Evolutionary conservation across 2,113 vertebrate genomes (phyloP).

Genomic region (Serilophus lunatus): DNA sequence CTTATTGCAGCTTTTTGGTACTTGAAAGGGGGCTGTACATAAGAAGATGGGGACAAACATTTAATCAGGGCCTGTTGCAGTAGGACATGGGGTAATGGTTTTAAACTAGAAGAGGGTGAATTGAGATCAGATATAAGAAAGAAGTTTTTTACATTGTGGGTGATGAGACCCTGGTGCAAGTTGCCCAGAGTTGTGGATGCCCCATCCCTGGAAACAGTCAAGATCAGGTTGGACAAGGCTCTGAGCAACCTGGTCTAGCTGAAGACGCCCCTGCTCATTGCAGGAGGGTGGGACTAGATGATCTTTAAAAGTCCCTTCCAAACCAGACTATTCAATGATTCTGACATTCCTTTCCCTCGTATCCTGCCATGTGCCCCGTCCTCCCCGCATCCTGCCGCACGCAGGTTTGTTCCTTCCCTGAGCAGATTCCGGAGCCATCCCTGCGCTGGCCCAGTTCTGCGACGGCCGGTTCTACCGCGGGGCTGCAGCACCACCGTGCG

Average conservation of each 20-base stretch:
- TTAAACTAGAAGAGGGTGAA: not conserved
- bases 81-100: not conserved
- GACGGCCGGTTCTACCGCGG: not conserved
- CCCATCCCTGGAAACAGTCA: no score
- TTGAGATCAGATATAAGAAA: not conserved
- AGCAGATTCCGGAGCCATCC: not conserved
- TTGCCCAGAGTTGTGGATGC: not conserved
- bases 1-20: not conserved
- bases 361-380: not conserved
- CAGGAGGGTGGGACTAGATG: not conserved
- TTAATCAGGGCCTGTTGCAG: not conserved
- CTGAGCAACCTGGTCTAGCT: not conserved
- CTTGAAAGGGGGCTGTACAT: rapidly evolving
- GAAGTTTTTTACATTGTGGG: not conserved
- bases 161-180: not conserved
- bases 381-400: not conserved
- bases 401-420: not conserved
- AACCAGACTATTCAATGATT: rapidly evolving
- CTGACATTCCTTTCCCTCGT: rapidly evolving
- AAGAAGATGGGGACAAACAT: not conserved
- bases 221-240: not conserved
- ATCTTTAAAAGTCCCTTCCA: not conserved
- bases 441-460: not conserved
- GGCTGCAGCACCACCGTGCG: slow-evolving; percentile 4
- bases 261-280: not conserved